Evolutionary conservation across 2,797 vertebrate species (phyloP), one percentile per base, ranked within the genome.

Genomic region (Myotis vivesi): DNA sequence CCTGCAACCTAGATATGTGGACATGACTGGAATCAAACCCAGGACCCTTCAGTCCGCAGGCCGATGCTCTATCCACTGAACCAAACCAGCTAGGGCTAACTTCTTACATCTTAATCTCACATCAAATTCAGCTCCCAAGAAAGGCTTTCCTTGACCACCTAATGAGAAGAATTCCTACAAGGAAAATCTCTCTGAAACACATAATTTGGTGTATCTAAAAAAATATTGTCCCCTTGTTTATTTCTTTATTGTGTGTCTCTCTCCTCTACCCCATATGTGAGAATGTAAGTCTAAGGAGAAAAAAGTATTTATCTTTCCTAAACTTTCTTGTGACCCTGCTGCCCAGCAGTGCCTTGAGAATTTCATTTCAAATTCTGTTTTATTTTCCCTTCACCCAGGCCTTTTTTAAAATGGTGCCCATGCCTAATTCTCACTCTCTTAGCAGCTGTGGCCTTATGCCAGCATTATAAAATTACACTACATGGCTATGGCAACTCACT

Each of bases 341-440:
- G 3, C 85, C 25, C 51, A 77, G 68, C 10, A 79, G 38, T 57
- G 12, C 22, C 36, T 55, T 79, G 33, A 69, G 68, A 91, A 89
- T 96, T 96, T 92, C 9, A 91, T 90, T 93, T 90, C 49, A 87
- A 85, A 96, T 88, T 89, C 46, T 15, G 71, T 90, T 92, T 91
- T 88, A 92, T 59, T 95, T 81, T 55, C 30, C 5, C 7, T 76
- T 76, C 11, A 49, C 12, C 11, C 53, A 82, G 69, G 15, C 53
- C 71, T 80, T 97, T 91, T 73, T 94, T 87, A 94, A 69, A 94
- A 90, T 81, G 68, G 10, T 7, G 11, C 46, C 62, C 66, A 77
- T 97, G 90, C 12, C 86, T 10, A 97, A 71, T 80, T 95, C 71
- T 94, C 81, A 92, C 80, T 85, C 17, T 80, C 80, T 96, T 71